These are phyloP conservation scores for Eledona agricola DNA, from an alignment of 2,888 invertebrate species.

Conservation along the genomic window DNA sequence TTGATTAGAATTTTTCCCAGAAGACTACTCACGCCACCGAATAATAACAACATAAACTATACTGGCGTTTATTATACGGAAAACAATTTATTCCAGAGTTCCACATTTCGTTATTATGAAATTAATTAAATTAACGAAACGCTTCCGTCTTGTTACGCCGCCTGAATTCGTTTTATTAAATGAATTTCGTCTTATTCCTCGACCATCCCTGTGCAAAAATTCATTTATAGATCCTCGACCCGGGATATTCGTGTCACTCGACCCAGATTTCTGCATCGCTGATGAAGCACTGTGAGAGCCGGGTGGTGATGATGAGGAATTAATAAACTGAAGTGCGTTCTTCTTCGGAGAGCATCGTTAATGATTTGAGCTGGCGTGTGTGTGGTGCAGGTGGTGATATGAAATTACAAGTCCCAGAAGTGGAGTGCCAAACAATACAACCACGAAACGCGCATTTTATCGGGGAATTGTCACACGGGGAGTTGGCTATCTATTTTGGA, in stretches of 20 bases:
- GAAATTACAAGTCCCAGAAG: conserved; percentile 10
- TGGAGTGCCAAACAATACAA: conserved; percentile 8
- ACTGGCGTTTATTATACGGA: too few species aligned
- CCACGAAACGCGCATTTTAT: conserved; percentile 19
- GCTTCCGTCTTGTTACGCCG: too few species aligned
- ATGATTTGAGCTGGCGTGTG: not conserved
- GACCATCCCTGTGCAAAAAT: not conserved
- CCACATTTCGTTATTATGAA: too few species aligned
- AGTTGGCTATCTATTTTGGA: conserved; percentile 21
- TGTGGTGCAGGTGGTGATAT: conserved; percentile 12
- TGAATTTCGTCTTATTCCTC: too few species aligned
- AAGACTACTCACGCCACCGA: too few species aligned
- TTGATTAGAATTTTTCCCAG: too few species aligned
- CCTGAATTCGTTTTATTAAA: too few species aligned
- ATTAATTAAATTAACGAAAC: too few species aligned
- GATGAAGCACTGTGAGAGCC: conserved; percentile 3
- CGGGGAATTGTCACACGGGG: conserved; percentile 18
- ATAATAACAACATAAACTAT: too few species aligned
- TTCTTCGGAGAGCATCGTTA: too few species aligned
- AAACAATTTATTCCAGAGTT: too few species aligned
- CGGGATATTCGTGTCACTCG: not conserved
- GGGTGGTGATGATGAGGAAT: conserved; percentile 1
- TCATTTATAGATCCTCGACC: conserved; percentile 1
- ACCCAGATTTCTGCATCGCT: conserved; percentile 3
- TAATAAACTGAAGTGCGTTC: conserved; percentile 5